Evolutionary conservation across 2,888 invertebrate species (phyloP), one percentile per base, ranked within the genome.

Genomic region (Rhodophaea formosa): DNA sequence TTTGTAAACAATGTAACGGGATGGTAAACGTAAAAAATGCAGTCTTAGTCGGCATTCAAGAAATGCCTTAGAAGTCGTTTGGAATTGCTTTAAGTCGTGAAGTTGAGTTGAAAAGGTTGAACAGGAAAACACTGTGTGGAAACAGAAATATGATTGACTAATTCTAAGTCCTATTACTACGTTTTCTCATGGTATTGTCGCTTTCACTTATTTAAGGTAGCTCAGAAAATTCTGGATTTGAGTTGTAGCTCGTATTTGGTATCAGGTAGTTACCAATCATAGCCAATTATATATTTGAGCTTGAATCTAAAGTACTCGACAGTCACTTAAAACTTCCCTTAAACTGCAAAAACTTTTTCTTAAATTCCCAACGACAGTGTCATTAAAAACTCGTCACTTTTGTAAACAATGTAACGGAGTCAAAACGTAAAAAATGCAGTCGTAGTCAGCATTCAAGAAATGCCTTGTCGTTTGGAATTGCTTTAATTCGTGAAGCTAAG

Each of bases 71-170:
- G 17, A 55, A 45, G 46, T 12, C 46, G 45, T 46, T 29, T 55
- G n/a, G 17, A 55, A 55, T 55, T 55, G 54, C 46, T 55, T 55
- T 55, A 55, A 55, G 45, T 55, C 54, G 29, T 17, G 35, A 46
- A 23, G 0, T 55, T 32, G 45, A 14, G 23, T 23, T 12, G 39
- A 10, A 16, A 10, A 53, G 46, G 54, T 55, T 55, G 32, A 55
- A 55, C 54, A 55, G 54, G 54, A 55, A 55, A 46, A 45, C 54
- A 46, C 35, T 3, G 17, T 53, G 42, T n/a, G 29, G 32, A 54
- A 55, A 45, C 8, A 32, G 54, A 55, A 55, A 55, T 55, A 55
- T 55, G 54, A 46, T 45, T 45, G 45, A 46, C 54, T 55, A 55
- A 55, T 46, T 45, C 46, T 17, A 5, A 14, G 7, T 14, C 30